Base-by-base conservation (phyloP, 2,888 invertebrate genomes). In the Leptogaster cylindrica region DNA sequence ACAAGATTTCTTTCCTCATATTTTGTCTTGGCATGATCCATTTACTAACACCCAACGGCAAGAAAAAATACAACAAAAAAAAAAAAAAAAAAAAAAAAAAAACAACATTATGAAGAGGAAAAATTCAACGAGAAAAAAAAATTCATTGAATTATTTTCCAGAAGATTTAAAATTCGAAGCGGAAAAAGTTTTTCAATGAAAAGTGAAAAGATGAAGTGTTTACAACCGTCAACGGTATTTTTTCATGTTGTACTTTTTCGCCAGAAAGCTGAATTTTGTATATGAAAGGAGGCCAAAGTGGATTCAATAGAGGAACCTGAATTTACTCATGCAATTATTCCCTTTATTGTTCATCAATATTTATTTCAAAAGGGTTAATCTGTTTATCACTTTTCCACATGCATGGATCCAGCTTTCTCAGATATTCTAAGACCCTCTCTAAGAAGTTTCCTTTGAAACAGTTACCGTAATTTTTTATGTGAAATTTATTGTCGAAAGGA, bases 151-250 rank as follows among this genome's bases (percentile, higher is more conserved):
- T 66, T 39, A 68, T 66, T 68, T 68, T 68, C 68, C 68, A 44
- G 68, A 68, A 65, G 66, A 65, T 68, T 68, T 66, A 65, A 52
- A 63, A 58, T 66, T 65, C 25, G 46, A 65, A 66, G 36, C 33
- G 20, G 41, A 61, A 50, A 48, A 39, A 61, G 8, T 66, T 58
- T 58, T 25, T 14, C 3, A 20, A 6, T 6, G 5, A 44, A 44
- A 44, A 36, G 14, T 36, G 36, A 36, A 36, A 36, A 14, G 7
- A 36, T 36, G n/a, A 36, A 36, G 3, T 14, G n/a, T 36, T 36
- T 1, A 14, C 3, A 12, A 14, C 36, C 36, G 36, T 14, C 36
- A 36, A n/a, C 14, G n/a, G n/a, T n/a, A n/a, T n/a, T n/a, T n/a
- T n/a, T n/a, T n/a, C n/a, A n/a, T n/a, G n/a, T n/a, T n/a, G n/a